Evolutionary conservation across 1,140 invertebrate genomes (phyloP), one percentile per base, ranked within the genome.

Genomic region (Papilio glaucus): DNA sequence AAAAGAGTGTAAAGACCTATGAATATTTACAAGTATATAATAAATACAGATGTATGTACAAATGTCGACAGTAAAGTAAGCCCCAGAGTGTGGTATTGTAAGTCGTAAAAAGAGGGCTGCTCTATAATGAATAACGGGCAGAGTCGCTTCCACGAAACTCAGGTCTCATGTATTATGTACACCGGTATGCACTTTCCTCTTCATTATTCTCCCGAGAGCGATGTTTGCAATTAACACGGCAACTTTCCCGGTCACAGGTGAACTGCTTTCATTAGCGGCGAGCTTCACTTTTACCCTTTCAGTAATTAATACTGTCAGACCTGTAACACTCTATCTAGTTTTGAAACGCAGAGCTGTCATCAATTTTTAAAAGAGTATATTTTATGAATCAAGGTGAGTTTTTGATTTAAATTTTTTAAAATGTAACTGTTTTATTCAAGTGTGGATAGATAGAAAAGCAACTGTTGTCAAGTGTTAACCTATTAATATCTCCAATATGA

Each of bases 121-220:
- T 77, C 76, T 75, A 82, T 79, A 78, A 79, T 78, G 73, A 77
- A 75, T 78, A 68, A 78, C 70, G 73, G 65, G 41, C 65, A 24
- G 73, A 75, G 72, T 77, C 73, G 60, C 74, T 61, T 75, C 75
- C 75, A 72, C 57, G 72, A 73, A 77, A 72, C 77, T 74, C 76
- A n/a, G 63, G 61, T 49, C 33, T 45, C 73, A 21, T 39, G 61
- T 77, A 76, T 67, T 76, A 72, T 77, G 73, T 78, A 82, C 77
- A 81, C 69, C 73, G 78, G 80, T 77, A 77, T 83, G 83, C 81
- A 85, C 79, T 85, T 83, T 83, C 80, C 65, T 77, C 76, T 78
- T 81, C 78, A 83, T 79, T 82, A 78, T 65, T 73, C 77, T 60
- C 69, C 61, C 65, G 69, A 45, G 57, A 68, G 67, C 70, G 39